Percentiles rank a stretch among this genome's conserved stretches.
phyloP scores from a whole-genome alignment of 2,888 invertebrate genomes.

The Ypsolopha scabrella region DNA sequence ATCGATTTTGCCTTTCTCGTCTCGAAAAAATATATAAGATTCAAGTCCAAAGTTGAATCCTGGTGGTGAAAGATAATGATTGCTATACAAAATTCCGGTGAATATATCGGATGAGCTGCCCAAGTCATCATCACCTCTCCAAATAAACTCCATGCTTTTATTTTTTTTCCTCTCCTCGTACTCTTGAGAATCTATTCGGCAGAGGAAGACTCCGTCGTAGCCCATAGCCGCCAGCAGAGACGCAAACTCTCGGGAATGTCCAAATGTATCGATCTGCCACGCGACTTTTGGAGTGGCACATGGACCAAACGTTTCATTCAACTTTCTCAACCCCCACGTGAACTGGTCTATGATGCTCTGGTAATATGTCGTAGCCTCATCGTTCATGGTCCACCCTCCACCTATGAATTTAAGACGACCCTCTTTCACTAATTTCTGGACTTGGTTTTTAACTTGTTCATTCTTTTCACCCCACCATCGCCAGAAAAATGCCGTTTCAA shows the following conservation, averaged over 20 bases:
- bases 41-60: no score
- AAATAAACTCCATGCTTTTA: conserved; percentile 85
- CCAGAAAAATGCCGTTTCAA: conserved; percentile 62
- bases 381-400: conserved; percentile 88
- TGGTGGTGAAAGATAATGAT: conserved; percentile 87
- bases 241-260: conserved; percentile 79
- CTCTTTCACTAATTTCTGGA: conserved; percentile 75
- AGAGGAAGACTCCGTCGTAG: conserved; percentile 91
- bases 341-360: no score
- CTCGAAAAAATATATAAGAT: no score
- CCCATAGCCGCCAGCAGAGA: conserved; percentile 72
- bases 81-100: conserved; percentile 85
- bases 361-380: conserved; percentile 34
- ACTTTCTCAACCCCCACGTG: conserved; percentile 15
- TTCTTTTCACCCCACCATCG: conserved; percentile 86
- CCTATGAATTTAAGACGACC: conserved; percentile 83
- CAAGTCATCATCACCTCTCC: conserved; percentile 81
- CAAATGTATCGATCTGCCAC: conserved; percentile 90
- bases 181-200: conserved; percentile 89
- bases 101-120: conserved; percentile 79
- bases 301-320: no score
- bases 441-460: conserved; percentile 62
- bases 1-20: no score
- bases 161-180: conserved; percentile 62
- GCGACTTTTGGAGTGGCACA: no score